Conservation (phyloP, 2,888 invertebrate genomes). For the Thera obeliscata region DNA sequence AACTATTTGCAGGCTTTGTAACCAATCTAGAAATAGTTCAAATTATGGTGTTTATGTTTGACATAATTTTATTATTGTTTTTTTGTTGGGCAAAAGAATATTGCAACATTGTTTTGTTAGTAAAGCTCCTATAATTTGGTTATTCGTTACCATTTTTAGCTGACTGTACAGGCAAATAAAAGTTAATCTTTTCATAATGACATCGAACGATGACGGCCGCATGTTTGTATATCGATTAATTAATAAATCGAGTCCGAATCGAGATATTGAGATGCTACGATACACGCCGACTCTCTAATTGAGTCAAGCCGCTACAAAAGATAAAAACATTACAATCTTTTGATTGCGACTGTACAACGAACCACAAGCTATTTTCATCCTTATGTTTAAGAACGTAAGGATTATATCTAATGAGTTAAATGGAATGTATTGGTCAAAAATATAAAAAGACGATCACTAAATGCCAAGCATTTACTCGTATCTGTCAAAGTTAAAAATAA, state of each 20-base stretch:
- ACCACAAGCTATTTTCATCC: constrained; percentile 37
- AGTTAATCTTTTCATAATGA: constrained; percentile 68
- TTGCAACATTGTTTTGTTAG: not conserved
- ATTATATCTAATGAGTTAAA: not conserved
- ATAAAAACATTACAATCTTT: constrained; percentile 59
- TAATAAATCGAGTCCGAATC: constrained; percentile 81
- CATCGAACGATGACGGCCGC: constrained; percentile 77
- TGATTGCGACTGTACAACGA: constrained; percentile 30
- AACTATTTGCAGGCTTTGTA: too few species aligned
- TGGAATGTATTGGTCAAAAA: constrained; percentile 46
- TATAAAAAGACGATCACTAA: constrained; percentile 71
- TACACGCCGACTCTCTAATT: constrained; percentile 82
- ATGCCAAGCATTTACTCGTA: constrained; percentile 74
- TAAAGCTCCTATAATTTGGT: not conserved
- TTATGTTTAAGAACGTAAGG: constrained; percentile 30
- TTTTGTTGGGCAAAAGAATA: too few species aligned
- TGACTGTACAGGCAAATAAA: constrained; percentile 37
- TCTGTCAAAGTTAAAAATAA: constrained; percentile 78
- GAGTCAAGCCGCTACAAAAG: constrained; percentile 80
- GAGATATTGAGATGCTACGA: constrained; percentile 74
- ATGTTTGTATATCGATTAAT: constrained; percentile 85
- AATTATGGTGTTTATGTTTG: too few species aligned
- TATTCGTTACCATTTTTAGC: not conserved
- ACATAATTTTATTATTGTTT: too few species aligned
- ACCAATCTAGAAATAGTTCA: too few species aligned